Base-by-base conservation (phyloP, 1,140 invertebrate species). In the Eupristina koningsbergeri region DNA sequence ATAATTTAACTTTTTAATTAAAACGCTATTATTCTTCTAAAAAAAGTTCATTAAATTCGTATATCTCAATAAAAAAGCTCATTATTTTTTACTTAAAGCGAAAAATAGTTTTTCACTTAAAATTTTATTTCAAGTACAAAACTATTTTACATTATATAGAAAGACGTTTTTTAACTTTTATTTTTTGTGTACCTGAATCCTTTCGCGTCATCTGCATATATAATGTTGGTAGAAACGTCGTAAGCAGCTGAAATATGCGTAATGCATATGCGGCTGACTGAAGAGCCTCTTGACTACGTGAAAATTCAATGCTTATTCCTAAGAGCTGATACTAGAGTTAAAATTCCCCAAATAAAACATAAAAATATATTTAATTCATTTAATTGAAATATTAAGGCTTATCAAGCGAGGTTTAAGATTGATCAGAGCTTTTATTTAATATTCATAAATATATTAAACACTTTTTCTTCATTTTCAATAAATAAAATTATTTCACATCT, bases 251-350 rank as follows among this genome's bases (percentile, higher is more conserved):
- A 71, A 71, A 67, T 80, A 41, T 81, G 39, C 50, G 31, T 81
- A 78, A 78, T 64, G 61, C 58, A 50, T 34, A 39, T 80, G 47
- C 67, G 78, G 11, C 79, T 81, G 79, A 81, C 67, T 39, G 19
- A 73, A 81, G 50, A 36, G 79, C 15, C 53, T 58, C 69, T 73
- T 81, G 50, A 73, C 78, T 80, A 80, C 78, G 64, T 69, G 6
- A 79, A 64, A 79, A 31, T 64, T 41, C 58, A 29, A 79, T 45
- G 41, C 61, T 69, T 47, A 22, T 39, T 67, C 29, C n/a, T 19
- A 75, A 53, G 15, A 50, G 73, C 73, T 41, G 67, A 71, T 69
- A 41, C 67, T 41, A 41, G 19, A n/a, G 22, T 71, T 71, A 17
- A 41, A 41, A 71, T 36, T 41, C 41, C 26, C 11, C 17, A n/a